Percentiles rank a stretch among this genome's conserved stretches.
Conservation (phyloP, 2,797 vertebrate genomes). For the Champsocephalus esox region DNA sequence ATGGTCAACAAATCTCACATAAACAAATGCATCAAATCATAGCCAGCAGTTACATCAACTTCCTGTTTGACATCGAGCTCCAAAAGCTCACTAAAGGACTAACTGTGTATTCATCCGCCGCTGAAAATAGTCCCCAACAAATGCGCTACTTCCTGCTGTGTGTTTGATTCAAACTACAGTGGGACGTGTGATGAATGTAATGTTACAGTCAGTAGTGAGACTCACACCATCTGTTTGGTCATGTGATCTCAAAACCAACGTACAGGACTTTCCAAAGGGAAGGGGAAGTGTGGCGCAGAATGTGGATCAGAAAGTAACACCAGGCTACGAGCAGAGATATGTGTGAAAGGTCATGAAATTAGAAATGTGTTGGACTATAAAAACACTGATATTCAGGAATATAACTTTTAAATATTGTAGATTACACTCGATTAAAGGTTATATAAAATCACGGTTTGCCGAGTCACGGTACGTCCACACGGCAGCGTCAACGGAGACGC, state of each 20-base stretch:
- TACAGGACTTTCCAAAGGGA: neutral
- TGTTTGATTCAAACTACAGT: neutral
- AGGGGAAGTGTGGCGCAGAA: neutral
- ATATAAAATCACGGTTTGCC: too few relatives aligned
- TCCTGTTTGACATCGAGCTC: neutral
- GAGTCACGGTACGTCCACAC: too few relatives aligned
- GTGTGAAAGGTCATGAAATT: constrained; percentile 25
- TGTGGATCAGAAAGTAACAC: constrained; percentile 41
- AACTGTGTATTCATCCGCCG: neutral
- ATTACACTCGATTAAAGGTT: neutral
- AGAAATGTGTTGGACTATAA: neutral
- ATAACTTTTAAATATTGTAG: neutral
- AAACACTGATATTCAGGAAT: neutral
- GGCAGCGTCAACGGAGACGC: too few relatives aligned
- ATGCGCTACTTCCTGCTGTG: neutral
- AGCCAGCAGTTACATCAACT: too few relatives aligned
- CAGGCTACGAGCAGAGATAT: neutral
- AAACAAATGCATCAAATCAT: neutral
- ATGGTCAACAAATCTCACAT: neutral
- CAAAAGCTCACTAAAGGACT: neutral
- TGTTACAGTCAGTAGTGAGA: neutral
- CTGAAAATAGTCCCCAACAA: constrained; percentile 11
- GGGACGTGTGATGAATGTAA: neutral
- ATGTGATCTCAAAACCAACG: neutral
- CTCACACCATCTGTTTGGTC: neutral